Evolutionary conservation across 2,113 vertebrate genomes (phyloP), one percentile per base, ranked within the genome.

Genomic region (Trochalopteron elliotii): DNA sequence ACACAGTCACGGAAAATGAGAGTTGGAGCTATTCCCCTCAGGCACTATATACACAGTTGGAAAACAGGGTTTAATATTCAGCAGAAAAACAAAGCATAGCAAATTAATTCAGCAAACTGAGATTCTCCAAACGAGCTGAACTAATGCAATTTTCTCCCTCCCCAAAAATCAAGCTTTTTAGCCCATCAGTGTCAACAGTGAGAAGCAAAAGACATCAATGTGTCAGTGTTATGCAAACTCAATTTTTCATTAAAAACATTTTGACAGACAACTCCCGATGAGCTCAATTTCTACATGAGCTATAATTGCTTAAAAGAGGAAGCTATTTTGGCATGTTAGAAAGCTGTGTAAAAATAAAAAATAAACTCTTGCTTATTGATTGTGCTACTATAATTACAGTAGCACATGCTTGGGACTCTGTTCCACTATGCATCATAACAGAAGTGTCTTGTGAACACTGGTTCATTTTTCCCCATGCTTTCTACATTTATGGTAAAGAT

Each of bases 221-320:
- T 24, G 5, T 65, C 87, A 84, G 11, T 55, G 78, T 82, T 87
- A 72, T 11, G 42, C 70, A 95, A 91, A 94, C 65, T 65, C 53
- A 69, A 23, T 39, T 89, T 86, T 91, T 91, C 61, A 94, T 93
- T 87, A 96, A 89, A 94, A 96, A 91, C 72, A 83, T 90, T 93
- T 83, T 59, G 72, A 93, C 91, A 90, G 86, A 94, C 67, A 96
- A 35, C 37, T 89, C 83, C 65, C 1, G 0, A 65, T 57, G 37
- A 93, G 49, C 70, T 94, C 60, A 68, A 87, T 65, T 87, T 82
- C 74, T 69, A 72, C 69, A 33, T 7, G 40, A 94, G 68, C 59
- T 83, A 4, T 55, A 91, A 84, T 10, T 78, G 39, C 65, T 64
- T 65, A 68, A 63, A 67, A 75, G n/a, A 49, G 24, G 12, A 47